A percentile compares a stretch with the other conserved stretches of the same genome.
Evolutionary conservation across 2,113 vertebrate genomes (phyloP).

Genomic region (Orcinus orca): DNA sequence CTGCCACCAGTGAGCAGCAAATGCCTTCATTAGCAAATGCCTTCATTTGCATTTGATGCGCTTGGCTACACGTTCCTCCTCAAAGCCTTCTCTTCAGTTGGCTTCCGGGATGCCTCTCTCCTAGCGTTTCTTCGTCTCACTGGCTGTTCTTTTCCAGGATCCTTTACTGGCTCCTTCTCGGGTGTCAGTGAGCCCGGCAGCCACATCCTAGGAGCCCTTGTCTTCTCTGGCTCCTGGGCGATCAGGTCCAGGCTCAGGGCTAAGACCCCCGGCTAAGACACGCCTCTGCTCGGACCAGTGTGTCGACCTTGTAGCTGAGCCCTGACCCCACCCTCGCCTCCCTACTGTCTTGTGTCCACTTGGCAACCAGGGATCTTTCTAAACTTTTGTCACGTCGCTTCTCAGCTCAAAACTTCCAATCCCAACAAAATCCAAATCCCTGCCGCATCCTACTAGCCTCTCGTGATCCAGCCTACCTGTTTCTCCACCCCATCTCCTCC

Average conservation of each 20-base stretch:
- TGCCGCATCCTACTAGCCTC: background rate
- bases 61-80: background rate
- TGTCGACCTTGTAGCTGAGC: fast-evolving
- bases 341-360: background rate
- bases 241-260: background rate
- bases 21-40: fast-evolving
- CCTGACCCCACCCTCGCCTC: background rate
- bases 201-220: background rate
- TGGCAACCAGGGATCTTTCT: background rate
- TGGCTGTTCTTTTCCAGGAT: background rate
- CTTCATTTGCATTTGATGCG: fast-evolving
- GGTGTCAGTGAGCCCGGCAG: background rate
- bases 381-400: background rate
- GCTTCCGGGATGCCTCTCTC: background rate
- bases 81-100: background rate
- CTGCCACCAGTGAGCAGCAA: background rate
- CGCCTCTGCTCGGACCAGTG: background rate
- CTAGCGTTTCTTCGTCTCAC: background rate
- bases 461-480: background rate
- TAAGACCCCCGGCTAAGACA: background rate
- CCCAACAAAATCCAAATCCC: background rate
- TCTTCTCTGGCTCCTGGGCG: background rate
- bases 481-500: background rate
- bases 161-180: background rate
- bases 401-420: background rate